Conservation (phyloP, 2,888 invertebrate genomes). For the Atrina japonica region DNA sequence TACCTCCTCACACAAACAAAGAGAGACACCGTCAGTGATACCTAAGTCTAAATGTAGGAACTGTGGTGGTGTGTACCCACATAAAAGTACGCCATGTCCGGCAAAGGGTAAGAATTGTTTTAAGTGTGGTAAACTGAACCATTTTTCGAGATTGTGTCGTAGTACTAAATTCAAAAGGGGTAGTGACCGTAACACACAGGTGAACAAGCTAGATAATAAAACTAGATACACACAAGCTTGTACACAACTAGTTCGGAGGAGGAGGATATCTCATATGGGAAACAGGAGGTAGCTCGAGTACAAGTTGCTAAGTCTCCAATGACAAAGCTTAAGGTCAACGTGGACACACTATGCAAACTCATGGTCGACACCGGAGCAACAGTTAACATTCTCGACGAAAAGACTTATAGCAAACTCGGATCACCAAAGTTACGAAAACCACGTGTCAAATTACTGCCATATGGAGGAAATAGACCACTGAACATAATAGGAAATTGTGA, state of each 20-base stretch:
- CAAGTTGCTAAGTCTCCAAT: no score
- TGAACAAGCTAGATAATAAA: background rate
- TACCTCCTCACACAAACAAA: background rate
- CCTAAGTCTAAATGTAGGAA: background rate
- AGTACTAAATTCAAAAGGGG: no score
- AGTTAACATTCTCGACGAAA: conserved; percentile 48
- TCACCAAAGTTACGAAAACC: conserved; percentile 25
- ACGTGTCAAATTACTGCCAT: conserved; percentile 34
- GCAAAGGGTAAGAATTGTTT: background rate
- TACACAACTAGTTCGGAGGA: conserved; percentile 7
- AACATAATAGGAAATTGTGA: background rate
- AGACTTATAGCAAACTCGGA: conserved; percentile 34
- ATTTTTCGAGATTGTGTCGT: conserved; percentile 7
- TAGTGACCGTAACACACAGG: background rate
- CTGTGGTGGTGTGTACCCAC: conserved; percentile 1
- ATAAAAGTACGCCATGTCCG: background rate
- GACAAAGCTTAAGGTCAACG: conserved; percentile 6
- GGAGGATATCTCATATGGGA: background rate
- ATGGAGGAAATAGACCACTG: conserved; percentile 13
- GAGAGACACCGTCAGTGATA: background rate
- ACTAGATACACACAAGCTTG: no score
- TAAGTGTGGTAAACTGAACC: background rate
- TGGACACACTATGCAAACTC: background rate
- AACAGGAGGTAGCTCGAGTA: background rate
- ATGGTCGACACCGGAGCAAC: conserved; percentile 35